phyloP scores from a whole-genome alignment of 2,797 vertebrate genomes.

The Pogonophryne albipinna region DNA sequence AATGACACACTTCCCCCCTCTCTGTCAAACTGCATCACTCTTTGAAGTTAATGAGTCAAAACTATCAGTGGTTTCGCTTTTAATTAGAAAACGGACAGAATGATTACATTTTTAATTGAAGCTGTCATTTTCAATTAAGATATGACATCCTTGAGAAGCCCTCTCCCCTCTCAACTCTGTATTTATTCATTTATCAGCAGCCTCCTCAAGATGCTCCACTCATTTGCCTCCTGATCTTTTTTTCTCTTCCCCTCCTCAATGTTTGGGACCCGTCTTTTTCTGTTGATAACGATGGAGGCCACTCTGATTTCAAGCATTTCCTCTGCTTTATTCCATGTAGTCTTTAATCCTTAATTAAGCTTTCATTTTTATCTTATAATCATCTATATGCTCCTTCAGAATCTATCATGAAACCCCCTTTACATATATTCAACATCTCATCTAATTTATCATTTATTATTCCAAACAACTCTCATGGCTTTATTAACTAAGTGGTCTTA shows the following conservation, averaged over 20 bases:
- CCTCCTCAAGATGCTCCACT: conserved; percentile 60
- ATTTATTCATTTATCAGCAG: conserved; percentile 71
- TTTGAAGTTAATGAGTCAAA: conserved; percentile 90
- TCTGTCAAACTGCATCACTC: conserved; percentile 66
- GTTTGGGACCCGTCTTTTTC: conserved; percentile 14
- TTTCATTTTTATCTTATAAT: conserved; percentile 10
- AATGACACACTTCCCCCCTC: conserved; percentile 67
- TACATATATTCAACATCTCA: neutral
- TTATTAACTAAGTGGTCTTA: neutral
- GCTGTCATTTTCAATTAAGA: conserved; percentile 90
- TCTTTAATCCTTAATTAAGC: conserved; percentile 13
- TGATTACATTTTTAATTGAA: conserved; percentile 90
- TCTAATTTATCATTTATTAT: neutral
- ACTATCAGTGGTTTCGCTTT: conserved; percentile 85
- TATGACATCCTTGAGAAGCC: conserved; percentile 82
- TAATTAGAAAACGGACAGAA: conserved; percentile 87
- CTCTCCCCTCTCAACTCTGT: conserved; percentile 57
- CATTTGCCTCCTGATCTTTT: conserved; percentile 39
- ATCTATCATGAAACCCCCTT: neutral
- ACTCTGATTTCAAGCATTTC: conserved; percentile 12
- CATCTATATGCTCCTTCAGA: conserved; percentile 3
- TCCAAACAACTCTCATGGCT: neutral
- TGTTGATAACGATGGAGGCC: neutral
- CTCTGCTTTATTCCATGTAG: conserved; percentile 10
- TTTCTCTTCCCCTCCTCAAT: conserved; percentile 24